Evolutionary conservation across 2,888 invertebrate species (phyloP).

Genomic region (Hirtodrosophila histrioides): DNA sequence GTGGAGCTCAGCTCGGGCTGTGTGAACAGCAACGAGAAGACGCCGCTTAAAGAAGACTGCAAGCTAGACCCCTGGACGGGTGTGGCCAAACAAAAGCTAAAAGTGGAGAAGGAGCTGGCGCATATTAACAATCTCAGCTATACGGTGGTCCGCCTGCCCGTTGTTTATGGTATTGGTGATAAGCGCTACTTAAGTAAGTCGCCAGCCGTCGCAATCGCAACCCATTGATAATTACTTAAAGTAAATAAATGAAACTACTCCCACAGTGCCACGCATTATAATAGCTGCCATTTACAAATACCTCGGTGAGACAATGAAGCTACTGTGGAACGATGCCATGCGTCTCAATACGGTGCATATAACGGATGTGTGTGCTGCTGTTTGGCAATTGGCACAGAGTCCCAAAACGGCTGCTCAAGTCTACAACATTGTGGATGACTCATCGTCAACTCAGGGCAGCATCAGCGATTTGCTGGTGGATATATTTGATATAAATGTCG

Average conservation of each 20-base stretch:
- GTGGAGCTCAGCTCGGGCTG: constrained; percentile 94
- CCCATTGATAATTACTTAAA: constrained; percentile 31
- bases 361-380: constrained; percentile 91
- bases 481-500: constrained; percentile 93
- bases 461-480: constrained; percentile 92
- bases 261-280: constrained; percentile 91
- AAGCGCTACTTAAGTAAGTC: constrained; percentile 91
- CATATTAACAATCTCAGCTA: constrained; percentile 88
- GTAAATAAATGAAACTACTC: constrained; percentile 35
- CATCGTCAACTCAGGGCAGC: constrained; percentile 93
- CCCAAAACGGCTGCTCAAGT: constrained; percentile 86
- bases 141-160: constrained; percentile 92
- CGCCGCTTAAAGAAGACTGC: constrained; percentile 90
- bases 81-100: constrained; percentile 92
- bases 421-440: constrained; percentile 93
- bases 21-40: constrained; percentile 92
- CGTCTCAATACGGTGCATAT: constrained; percentile 95
- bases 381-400: constrained; percentile 89
- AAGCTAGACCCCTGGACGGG: constrained; percentile 93
- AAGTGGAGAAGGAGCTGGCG: constrained; percentile 91
- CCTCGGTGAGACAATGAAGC: constrained; percentile 94
- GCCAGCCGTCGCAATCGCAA: neutral
- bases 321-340: constrained; percentile 94
- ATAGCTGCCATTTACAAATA: constrained; percentile 95
- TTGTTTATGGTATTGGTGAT: constrained; percentile 95